A percentile compares a stretch with the other conserved stretches of the same genome.
Conservation (phyloP, 1,140 invertebrate genomes). For the Prorops nasuta region DNA sequence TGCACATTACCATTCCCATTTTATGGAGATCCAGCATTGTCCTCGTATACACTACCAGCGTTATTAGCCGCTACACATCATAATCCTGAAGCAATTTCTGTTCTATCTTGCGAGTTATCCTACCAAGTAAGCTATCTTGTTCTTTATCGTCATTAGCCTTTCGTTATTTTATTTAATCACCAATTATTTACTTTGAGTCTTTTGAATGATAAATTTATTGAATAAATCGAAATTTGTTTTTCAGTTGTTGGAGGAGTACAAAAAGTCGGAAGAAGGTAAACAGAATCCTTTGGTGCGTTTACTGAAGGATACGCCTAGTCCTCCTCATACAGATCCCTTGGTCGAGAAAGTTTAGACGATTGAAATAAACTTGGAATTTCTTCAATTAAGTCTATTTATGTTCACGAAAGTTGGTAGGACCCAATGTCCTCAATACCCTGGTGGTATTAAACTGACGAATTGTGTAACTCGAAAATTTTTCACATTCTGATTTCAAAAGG, state of each 20-base stretch:
- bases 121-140: constrained; percentile 61
- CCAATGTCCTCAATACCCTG: too few relatives aligned
- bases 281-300: constrained; percentile 60
- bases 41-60: constrained; percentile 81
- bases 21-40: constrained; percentile 76
- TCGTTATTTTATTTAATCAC: not conserved
- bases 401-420: too few relatives aligned
- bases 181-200: constrained; percentile 2
- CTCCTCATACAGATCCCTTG: too few relatives aligned
- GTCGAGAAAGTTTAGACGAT: too few relatives aligned
- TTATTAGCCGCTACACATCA: constrained; percentile 76
- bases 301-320: constrained; percentile 38
- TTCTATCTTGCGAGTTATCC: constrained; percentile 79
- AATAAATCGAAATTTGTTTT: constrained; percentile 21
- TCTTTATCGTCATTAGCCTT: not conserved
- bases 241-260: constrained; percentile 67
- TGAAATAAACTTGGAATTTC: too few relatives aligned
- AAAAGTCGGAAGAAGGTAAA: constrained; percentile 62
- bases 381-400: too few relatives aligned
- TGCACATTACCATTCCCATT: constrained; percentile 87
- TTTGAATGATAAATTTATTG: not conserved
- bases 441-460: too few relatives aligned
- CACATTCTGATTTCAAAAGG: too few relatives aligned
- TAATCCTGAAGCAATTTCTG: constrained; percentile 67
- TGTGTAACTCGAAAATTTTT: too few relatives aligned